phyloP scores from a whole-genome alignment of 2,113 vertebrate genomes.

The Xiphophorus maculatus region DNA sequence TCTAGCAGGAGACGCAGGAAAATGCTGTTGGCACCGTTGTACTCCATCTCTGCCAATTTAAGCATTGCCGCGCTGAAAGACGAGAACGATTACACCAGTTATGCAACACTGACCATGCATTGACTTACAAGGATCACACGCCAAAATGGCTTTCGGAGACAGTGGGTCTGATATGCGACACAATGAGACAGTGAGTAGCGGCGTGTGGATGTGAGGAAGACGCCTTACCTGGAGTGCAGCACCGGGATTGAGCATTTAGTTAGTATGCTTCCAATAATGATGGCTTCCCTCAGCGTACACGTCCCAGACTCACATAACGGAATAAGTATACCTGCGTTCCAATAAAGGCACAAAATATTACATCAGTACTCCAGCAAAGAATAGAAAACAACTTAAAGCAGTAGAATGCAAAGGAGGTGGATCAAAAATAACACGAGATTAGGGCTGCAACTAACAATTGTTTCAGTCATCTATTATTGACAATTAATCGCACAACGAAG shows the following conservation, averaged over 20 bases:
- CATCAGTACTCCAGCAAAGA: not conserved
- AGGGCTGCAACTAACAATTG: too few relatives aligned
- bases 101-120: slow-evolving; percentile 9
- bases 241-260: slow-evolving; percentile 96
- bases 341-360: not conserved
- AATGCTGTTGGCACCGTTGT: slow-evolving; percentile 96
- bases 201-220: not conserved
- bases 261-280: slow-evolving; percentile 96
- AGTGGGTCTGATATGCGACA: not conserved
- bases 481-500: too few relatives aligned
- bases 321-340: slow-evolving; percentile 89
- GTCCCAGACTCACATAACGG: slow-evolving; percentile 96
- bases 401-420: too few relatives aligned
- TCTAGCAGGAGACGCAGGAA: slow-evolving; percentile 95
- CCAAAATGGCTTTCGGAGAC: too few relatives aligned
- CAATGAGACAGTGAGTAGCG: not conserved
- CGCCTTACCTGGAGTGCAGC: slow-evolving; percentile 92
- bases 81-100: slow-evolving; percentile 14
- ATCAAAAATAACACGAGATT: too few relatives aligned
- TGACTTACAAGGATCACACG: not conserved
- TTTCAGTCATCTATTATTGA: too few relatives aligned
- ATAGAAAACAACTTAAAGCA: not conserved
- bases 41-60: slow-evolving; percentile 95
- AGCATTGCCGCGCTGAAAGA: slow-evolving; percentile 90
- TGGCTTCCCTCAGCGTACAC: slow-evolving; percentile 92